phyloP scores from a whole-genome alignment of 2,888 invertebrate species.

The Lamellibrachia columna region DNA sequence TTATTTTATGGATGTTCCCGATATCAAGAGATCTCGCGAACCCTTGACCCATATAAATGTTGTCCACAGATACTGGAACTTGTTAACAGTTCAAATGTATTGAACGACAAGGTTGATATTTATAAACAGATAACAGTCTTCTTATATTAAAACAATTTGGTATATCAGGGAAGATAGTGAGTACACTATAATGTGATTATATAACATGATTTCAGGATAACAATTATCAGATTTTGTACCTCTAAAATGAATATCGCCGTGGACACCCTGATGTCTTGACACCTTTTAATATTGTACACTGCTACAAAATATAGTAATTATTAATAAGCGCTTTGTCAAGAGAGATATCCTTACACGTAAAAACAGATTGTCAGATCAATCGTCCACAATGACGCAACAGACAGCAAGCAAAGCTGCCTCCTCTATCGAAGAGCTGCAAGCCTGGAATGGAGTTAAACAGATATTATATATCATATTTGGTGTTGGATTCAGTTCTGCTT shows the following conservation, averaged over 20 bases:
- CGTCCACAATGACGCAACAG: background rate
- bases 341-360: background rate
- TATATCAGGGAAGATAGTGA: too few relatives aligned
- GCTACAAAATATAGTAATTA: background rate
- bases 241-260: background rate
- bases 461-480: background rate
- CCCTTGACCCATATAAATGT: too few relatives aligned
- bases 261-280: background rate
- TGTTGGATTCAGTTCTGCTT: background rate
- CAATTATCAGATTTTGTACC: too few relatives aligned
- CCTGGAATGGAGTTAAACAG: background rate
- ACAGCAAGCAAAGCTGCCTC: background rate
- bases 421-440: background rate
- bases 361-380: background rate
- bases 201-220: too few relatives aligned
- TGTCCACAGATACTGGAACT: too few relatives aligned
- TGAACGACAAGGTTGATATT: too few relatives aligned
- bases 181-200: too few relatives aligned
- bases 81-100: too few relatives aligned
- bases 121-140: too few relatives aligned
- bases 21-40: too few relatives aligned
- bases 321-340: background rate
- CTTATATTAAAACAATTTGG: too few relatives aligned
- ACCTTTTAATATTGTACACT: conserved; percentile 12
- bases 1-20: too few relatives aligned